Conservation (phyloP, 1,140 invertebrate species). For the Musca vetustissima region DNA sequence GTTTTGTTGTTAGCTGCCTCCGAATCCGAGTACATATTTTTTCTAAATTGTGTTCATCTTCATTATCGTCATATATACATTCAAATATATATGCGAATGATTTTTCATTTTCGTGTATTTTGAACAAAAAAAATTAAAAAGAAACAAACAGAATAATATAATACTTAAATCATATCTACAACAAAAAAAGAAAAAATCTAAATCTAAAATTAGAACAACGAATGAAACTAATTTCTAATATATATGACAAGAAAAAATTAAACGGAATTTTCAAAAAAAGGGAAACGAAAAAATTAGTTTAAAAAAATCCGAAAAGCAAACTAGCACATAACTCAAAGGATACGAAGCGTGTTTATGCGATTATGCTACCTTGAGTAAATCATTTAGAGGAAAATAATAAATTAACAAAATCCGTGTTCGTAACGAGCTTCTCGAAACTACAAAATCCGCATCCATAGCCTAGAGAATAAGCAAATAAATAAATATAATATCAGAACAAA, state of each 20-base stretch:
- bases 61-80: constrained; percentile 2
- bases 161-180: too few species aligned
- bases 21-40: constrained; percentile 6
- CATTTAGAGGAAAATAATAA: not conserved
- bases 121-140: constrained; percentile 4
- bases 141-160: not conserved
- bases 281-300: too few species aligned
- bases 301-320: too few species aligned
- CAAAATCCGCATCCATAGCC: not conserved
- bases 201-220: too few species aligned
- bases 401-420: too few species aligned
- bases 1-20: not conserved
- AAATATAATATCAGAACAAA: not conserved
- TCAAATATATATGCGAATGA: not conserved
- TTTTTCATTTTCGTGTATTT: not conserved
- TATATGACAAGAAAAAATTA: too few species aligned
- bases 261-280: too few species aligned
- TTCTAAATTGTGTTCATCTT: constrained; percentile 4
- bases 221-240: too few species aligned
- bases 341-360: not conserved
- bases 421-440: not conserved
- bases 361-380: not conserved
- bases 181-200: too few species aligned
- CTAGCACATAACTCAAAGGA: too few species aligned
- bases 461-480: not conserved